phyloP scores from a whole-genome alignment of 2,888 invertebrate species.

The Tridacna gigas region DNA sequence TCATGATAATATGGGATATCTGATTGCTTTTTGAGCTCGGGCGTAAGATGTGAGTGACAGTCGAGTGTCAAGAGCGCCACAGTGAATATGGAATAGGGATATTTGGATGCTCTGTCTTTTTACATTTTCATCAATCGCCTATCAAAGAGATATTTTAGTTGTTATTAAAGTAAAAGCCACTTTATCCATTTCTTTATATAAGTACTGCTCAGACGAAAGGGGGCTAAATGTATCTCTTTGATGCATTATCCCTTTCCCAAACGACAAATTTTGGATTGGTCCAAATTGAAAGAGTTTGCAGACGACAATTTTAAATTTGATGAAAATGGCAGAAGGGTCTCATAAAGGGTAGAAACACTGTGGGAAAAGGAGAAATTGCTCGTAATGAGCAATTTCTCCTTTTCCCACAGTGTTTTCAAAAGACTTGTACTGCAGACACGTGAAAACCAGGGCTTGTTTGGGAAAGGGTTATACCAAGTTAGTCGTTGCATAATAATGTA shows the following conservation, averaged over 20 bases:
- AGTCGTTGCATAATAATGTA: too few relatives aligned
- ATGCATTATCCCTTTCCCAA: too few relatives aligned
- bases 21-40: constrained; percentile 56
- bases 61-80: constrained; percentile 42
- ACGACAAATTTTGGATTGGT: too few relatives aligned
- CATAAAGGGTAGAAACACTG: background rate
- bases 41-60: constrained; percentile 59
- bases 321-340: background rate
- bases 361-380: constrained; percentile 3
- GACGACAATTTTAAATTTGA: background rate
- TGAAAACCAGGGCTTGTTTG: background rate
- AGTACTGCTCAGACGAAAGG: too few relatives aligned
- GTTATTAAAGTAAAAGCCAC: too few relatives aligned
- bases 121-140: constrained; percentile 49
- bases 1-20: constrained; percentile 52
- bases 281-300: too few relatives aligned
- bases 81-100: constrained; percentile 20
- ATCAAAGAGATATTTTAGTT: background rate
- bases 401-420: background rate
- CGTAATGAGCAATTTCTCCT: constrained; percentile 4
- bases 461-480: too few relatives aligned
- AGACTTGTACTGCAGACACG: background rate
- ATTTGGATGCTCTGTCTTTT: constrained; percentile 28
- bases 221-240: too few relatives aligned
- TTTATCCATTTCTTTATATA: too few relatives aligned